phyloP scores from a whole-genome alignment of 2,888 invertebrate genomes.

The Phortica okadai region DNA sequence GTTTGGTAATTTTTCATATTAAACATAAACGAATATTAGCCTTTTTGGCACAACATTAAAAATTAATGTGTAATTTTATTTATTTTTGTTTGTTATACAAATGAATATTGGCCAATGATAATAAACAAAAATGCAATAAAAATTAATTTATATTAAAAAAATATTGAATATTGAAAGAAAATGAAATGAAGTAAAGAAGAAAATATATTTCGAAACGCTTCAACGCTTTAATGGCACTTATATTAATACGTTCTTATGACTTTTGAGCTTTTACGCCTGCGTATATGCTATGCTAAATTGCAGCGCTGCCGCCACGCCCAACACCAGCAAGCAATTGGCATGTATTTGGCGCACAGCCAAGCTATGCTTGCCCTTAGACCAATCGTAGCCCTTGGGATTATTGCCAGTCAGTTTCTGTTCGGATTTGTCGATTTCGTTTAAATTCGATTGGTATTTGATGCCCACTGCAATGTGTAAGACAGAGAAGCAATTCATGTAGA shows the following conservation, averaged over 20 bases:
- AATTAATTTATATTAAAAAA: too few relatives aligned
- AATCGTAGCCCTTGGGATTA: conserved; percentile 73
- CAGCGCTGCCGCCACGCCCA: conserved; percentile 1
- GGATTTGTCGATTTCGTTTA: conserved; percentile 88
- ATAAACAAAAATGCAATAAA: too few relatives aligned
- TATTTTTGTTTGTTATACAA: too few relatives aligned
- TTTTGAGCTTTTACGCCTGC: conserved; percentile 32
- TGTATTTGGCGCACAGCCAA: conserved; percentile 22
- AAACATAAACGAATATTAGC: conserved; percentile 10
- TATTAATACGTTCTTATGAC: background rate
- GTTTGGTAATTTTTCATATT: conserved; percentile 1
- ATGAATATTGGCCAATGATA: too few relatives aligned
- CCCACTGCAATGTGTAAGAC: conserved; percentile 77
- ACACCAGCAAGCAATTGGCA: conserved; percentile 19
- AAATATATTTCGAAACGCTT: background rate
- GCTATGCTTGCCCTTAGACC: conserved; percentile 71
- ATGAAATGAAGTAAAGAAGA: background rate
- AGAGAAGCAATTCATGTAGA: background rate
- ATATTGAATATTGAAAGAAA: background rate
- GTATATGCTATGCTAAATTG: conserved; percentile 19
- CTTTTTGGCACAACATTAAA: background rate
- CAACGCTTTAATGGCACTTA: conserved; percentile 24
- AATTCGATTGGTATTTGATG: conserved; percentile 84
- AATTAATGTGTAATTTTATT: background rate
- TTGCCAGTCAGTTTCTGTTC: conserved; percentile 82